Percentiles rank a stretch among this genome's conserved stretches.
These are phyloP conservation scores for Aptenodytes forsteri DNA, from an alignment of 2,113 vertebrate species.

Conservation along the genomic window DNA sequence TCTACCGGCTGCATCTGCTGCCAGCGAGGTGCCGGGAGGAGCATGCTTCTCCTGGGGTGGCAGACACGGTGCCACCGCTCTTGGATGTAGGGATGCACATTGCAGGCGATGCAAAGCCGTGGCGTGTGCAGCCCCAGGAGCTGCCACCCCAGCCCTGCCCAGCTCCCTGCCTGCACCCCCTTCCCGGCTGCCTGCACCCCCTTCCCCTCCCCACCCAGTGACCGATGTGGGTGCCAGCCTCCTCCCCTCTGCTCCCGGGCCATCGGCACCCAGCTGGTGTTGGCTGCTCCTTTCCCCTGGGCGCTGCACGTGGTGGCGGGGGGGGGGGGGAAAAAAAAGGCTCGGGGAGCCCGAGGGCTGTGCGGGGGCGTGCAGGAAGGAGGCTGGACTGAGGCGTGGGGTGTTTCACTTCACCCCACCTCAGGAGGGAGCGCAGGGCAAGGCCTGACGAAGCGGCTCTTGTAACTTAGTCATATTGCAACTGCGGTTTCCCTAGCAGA, in stretches of 20 bases:
- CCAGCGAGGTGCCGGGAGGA: accelerated
- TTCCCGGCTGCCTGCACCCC: accelerated
- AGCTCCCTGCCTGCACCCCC: not conserved
- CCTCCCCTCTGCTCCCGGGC: not conserved
- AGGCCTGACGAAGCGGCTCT: not conserved
- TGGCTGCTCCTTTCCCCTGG: accelerated
- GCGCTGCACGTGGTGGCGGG: accelerated
- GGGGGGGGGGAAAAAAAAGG: too few species aligned
- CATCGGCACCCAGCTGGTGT: not conserved
- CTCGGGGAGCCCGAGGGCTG: not conserved
- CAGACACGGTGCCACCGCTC: accelerated
- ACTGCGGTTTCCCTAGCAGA: not conserved
- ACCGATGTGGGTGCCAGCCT: not conserved
- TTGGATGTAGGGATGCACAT: accelerated
- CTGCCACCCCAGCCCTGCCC: not conserved
- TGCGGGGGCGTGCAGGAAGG: not conserved
- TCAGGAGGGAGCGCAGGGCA: not conserved
- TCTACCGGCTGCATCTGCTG: accelerated
- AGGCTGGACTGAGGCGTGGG: not conserved
- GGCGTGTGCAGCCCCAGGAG: accelerated
- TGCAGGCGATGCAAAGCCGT: accelerated
- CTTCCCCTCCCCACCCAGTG: accelerated
- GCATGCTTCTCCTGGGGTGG: accelerated
- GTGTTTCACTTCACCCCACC: not conserved
- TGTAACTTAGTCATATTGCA: not conserved